Conservation (phyloP, 2,888 invertebrate species). For the Teleogryllus oceanicus region DNA sequence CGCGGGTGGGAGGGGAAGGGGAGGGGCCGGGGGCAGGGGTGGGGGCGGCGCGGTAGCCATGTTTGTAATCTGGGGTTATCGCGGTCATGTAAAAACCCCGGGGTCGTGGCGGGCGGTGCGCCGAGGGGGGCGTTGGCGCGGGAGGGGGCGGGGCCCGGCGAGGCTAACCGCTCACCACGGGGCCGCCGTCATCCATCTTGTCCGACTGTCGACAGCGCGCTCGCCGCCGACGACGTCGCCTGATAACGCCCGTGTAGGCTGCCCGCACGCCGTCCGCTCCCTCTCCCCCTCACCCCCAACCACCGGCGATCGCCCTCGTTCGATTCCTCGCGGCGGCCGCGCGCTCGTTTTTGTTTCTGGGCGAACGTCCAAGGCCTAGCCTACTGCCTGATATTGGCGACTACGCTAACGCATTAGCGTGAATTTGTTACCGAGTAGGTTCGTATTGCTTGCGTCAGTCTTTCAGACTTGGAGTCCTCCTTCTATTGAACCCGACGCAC, state of each 20-base stretch:
- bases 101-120: not conserved
- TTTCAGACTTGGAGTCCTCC: too few species aligned
- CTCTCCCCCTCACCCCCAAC: too few species aligned
- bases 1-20: not conserved
- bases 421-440: too few species aligned
- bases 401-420: too few species aligned
- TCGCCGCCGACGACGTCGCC: not conserved
- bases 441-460: too few species aligned
- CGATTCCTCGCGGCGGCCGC: too few species aligned
- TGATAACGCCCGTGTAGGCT: slow-evolving; percentile 5
- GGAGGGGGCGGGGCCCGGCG: not conserved
- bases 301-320: too few species aligned
- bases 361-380: too few species aligned
- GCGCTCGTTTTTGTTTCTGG: too few species aligned
- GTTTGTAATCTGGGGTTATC: slow-evolving; percentile 18
- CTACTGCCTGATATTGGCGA: too few species aligned
- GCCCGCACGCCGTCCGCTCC: not conserved
- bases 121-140: not conserved
- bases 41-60: not conserved
- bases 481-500: too few species aligned
- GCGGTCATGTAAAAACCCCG: not conserved
- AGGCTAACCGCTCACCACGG: not conserved
- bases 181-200: slow-evolving; percentile 1
- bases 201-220: not conserved
- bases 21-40: not conserved